Base-by-base conservation (phyloP, 1,140 invertebrate species). In the Anagrus nilaparvatae region DNA sequence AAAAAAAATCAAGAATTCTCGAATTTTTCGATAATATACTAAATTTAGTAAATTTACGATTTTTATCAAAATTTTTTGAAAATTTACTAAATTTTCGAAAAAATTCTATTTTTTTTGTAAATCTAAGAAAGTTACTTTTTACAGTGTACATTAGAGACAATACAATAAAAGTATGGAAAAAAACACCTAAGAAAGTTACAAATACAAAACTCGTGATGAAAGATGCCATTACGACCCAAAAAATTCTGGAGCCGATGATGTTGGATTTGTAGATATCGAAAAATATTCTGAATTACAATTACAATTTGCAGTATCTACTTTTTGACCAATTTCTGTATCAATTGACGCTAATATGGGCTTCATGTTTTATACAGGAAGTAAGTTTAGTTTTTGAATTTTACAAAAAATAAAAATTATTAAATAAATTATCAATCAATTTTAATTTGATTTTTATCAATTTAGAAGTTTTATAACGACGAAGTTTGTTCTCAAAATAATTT, bases 301-400 rank as follows among this genome's bases (percentile, higher is more conserved):
- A 33, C 76, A 65, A 52, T 82, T 59, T 71, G 81, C 58, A 42
- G 77, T 97, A 40, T 90, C 91, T 36, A 92, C 84, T 3, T 69
- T 91, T 44, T 93, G 94, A 10, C 94, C 94, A 3, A 58, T 87
- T 14, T 78, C 83, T 5, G 75, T 89, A 29, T 93, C 90, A 43
- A 97, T 98, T 60, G 93, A 98, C 74, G 95, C 95, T 36, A 75
- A 78, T n/a, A 75, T 78, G 42, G 61, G 77, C 4, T 87, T 97
- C 70, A 79, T 84, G 51, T 74, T 84, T 41, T 95, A 95, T 58
- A 72, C 71, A 2, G 65, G 71, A 48, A 85, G 86, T 40, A 7
- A 20, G 38, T 18, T 33, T 45, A 35, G 31, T n/a, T n/a, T n/a
- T n/a, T n/a, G n/a, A n/a, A n/a, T n/a, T n/a, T n/a, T n/a, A n/a